Conservation (phyloP, 2,797 vertebrate species). For the Cynodonichthys magdalenae region DNA sequence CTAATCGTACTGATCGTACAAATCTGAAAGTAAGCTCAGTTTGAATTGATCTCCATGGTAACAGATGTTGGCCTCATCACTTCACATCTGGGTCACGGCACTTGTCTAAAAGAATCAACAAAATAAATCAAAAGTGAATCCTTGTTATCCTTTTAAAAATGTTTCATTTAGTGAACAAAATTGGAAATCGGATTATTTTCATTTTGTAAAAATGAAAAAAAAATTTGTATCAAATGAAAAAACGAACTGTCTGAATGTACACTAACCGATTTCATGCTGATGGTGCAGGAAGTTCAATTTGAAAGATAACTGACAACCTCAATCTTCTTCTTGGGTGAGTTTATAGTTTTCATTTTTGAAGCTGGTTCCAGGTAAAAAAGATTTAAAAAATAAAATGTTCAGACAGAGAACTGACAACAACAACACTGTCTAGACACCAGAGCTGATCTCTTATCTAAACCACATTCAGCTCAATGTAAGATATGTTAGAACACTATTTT, state of each 20-base stretch:
- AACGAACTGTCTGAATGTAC: background rate
- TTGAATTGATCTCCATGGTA: no score
- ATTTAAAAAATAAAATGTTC: slow-evolving; percentile 10
- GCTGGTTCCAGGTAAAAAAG: background rate
- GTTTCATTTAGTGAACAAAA: no score
- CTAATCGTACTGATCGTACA: no score
- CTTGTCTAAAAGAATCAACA: no score
- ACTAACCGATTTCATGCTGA: slow-evolving; percentile 20
- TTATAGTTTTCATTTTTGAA: slow-evolving; percentile 25
- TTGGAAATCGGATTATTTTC: no score
- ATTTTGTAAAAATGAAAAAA: no score
- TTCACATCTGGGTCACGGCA: no score
- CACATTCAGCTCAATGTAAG: slow-evolving; percentile 4
- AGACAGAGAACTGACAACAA: slow-evolving; percentile 17
- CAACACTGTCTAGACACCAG: slow-evolving; percentile 18
- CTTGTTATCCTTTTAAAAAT: no score
- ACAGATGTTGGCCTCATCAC: no score
- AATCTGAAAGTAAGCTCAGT: no score
- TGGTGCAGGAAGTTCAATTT: slow-evolving; percentile 50
- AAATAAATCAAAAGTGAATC: no score
- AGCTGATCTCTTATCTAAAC: slow-evolving; percentile 6
- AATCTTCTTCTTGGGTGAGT: slow-evolving; percentile 27
- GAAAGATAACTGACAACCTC: slow-evolving; percentile 25
- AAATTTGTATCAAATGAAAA: no score
- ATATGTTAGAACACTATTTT: background rate